Conservation (phyloP, 37 sponge, comb jelly and placozoan species). For the Amphimedon queenslandica region DNA sequence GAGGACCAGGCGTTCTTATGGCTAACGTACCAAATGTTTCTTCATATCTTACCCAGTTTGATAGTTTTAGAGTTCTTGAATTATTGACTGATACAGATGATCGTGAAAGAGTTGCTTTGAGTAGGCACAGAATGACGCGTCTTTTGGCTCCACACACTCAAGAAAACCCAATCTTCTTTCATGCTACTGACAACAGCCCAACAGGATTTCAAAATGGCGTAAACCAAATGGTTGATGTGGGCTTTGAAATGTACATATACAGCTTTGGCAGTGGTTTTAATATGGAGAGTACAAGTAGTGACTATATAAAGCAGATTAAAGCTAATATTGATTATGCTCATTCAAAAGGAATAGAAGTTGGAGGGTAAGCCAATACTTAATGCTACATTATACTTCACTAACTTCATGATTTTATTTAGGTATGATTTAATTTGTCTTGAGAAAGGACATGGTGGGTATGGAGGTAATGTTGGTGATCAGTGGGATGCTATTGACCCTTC, state of each 20-base stretch:
- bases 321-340: constrained; percentile 30
- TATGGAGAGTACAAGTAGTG: constrained; percentile 23
- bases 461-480: constrained; percentile 41
- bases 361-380: constrained; percentile 35
- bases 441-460: constrained; percentile 51
- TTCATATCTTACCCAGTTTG: constrained; percentile 9
- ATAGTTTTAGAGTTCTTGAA: constrained; percentile 34
- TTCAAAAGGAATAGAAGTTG: constrained; percentile 48
- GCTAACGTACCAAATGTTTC: background rate
- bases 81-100: constrained; percentile 53
- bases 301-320: constrained; percentile 10
- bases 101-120: constrained; percentile 47
- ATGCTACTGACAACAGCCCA: constrained; percentile 23
- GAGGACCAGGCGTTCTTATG: constrained; percentile 21
- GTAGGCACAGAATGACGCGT: constrained; percentile 56
- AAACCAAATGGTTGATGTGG: constrained; percentile 47
- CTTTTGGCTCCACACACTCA: constrained; percentile 60
- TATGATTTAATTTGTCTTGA: constrained; percentile 66
- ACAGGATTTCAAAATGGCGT: constrained; percentile 16
- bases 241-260: constrained; percentile 68
- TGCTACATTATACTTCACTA: background rate
- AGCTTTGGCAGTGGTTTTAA: constrained; percentile 58
- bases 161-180: constrained; percentile 71
- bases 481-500: constrained; percentile 48
- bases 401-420: constrained; percentile 13